phyloP scores from a whole-genome alignment of 2,888 invertebrate species.

The Aquatica leii region DNA sequence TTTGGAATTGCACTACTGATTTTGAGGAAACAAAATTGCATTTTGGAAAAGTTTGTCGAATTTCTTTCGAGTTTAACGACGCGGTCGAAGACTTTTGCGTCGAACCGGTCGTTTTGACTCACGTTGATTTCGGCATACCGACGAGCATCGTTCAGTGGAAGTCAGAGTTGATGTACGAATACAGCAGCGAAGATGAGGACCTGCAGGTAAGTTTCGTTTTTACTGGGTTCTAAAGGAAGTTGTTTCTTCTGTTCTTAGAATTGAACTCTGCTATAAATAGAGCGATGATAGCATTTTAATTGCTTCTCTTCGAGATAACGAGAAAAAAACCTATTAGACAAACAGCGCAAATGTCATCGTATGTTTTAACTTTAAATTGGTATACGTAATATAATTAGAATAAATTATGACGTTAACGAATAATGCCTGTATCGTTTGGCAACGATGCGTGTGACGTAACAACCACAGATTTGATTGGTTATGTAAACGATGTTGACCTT shows the following conservation, averaged over 20 bases:
- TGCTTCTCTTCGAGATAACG: no score
- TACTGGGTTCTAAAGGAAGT: background rate
- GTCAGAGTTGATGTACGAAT: constrained; percentile 62
- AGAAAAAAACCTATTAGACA: no score
- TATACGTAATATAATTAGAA: no score
- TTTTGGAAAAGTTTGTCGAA: constrained; percentile 47
- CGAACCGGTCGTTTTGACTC: constrained; percentile 53
- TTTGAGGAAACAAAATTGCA: constrained; percentile 37
- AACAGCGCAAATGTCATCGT: no score
- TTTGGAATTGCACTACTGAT: constrained; percentile 45
- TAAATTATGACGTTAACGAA: no score
- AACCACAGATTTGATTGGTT: no score
- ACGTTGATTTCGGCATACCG: constrained; percentile 63
- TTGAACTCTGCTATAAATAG: background rate
- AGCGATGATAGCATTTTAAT: no score
- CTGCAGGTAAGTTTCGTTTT: constrained; percentile 45
- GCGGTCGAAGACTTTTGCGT: constrained; percentile 43
- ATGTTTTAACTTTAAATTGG: no score
- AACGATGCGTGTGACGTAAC: no score
- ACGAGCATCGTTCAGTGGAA: constrained; percentile 67
- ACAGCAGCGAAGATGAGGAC: constrained; percentile 65
- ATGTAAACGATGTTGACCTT: no score
- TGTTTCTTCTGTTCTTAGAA: background rate
- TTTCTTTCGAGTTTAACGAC: constrained; percentile 50
- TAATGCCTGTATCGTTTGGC: no score